Evolutionary conservation across 35 echinoderm and acorn worm genomes (phyloP).

Genomic region (Apostichopus parvimensis): DNA sequence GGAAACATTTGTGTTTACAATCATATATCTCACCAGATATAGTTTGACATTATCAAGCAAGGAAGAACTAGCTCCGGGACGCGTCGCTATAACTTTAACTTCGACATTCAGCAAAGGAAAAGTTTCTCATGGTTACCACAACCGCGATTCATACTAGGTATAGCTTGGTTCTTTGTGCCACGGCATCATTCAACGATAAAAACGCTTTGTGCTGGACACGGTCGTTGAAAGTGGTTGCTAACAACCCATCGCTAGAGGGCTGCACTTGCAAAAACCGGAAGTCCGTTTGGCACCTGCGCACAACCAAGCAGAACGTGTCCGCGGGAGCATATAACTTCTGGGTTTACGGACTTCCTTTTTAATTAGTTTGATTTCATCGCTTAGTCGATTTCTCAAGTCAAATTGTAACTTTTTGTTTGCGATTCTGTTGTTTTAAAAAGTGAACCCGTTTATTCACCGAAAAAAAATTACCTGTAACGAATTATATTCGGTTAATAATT

Average conservation of each 20-base stretch:
- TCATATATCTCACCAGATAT: no score
- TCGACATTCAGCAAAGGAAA: no score
- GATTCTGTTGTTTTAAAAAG: not conserved
- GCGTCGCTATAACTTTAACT: no score
- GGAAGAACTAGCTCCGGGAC: no score
- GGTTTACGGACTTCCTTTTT: slow-evolving; percentile 36
- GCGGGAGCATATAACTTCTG: slow-evolving; percentile 40
- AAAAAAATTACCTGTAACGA: not conserved
- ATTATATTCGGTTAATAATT: not conserved
- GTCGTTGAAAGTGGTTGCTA: no score
- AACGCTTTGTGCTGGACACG: no score
- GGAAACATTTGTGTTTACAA: no score
- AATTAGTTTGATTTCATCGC: slow-evolving; percentile 41
- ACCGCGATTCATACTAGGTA: no score
- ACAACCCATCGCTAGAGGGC: not conserved
- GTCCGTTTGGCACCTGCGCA: slow-evolving; percentile 51
- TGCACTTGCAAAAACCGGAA: slow-evolving; percentile 27
- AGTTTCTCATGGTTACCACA: no score
- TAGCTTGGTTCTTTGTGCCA: no score
- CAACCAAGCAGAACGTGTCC: slow-evolving; percentile 34
- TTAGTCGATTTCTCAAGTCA: slow-evolving; percentile 10
- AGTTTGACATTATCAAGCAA: no score
- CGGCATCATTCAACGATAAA: no score
- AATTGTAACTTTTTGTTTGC: not conserved
- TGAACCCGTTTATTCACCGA: not conserved